Evolutionary conservation across 2,113 vertebrate species (phyloP), one percentile per base, ranked within the genome.

Genomic region (Pogonocichla stellata): DNA sequence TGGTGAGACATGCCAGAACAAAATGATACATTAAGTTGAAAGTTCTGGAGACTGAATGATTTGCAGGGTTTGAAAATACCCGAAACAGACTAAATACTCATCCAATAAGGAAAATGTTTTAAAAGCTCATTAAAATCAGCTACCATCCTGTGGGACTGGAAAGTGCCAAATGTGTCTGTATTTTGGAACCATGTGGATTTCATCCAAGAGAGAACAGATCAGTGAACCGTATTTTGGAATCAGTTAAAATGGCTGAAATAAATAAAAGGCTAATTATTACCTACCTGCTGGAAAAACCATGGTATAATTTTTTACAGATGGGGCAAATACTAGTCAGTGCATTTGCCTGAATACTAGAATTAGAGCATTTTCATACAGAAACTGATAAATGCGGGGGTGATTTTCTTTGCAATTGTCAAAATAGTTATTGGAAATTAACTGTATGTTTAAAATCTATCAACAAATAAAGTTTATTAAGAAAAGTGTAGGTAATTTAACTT

Each of bases 181-280:
- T 70, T 66, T 94, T 93, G 69, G 71, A 80, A 78, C 23, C 8
- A 9, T 40, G 19, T 80, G 47, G 94, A 73, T 78, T 38, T 38
- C 19, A 62, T 91, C 69, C 83, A 92, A 90, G 60, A 66, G 23
- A 86, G 67, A 86, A 23, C 33, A 83, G 50, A 66, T 74, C 88
- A 83, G 62, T 64, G 67, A 96, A 77, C 58, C 5, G 5, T 80
- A 33, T 20, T 57, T 88, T 85, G 23, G 54, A 88, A 83, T 51
- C 38, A 45, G 58, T 83, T 92, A 82, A 96, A 93, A 65, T 78
- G 48, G 24, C 18, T 92, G 82, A 90, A 95, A 90, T 83, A 90
- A 93, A 95, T 69, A 60, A 58, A 80, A 92, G 53, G 12, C 28
- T 90, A 60, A 91, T 94, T 82, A 80, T 67, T 56, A 80, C 16